Evolutionary conservation across 1,140 invertebrate genomes (phyloP), one percentile per base, ranked within the genome.

Genomic region (Steinernema feltiae): DNA sequence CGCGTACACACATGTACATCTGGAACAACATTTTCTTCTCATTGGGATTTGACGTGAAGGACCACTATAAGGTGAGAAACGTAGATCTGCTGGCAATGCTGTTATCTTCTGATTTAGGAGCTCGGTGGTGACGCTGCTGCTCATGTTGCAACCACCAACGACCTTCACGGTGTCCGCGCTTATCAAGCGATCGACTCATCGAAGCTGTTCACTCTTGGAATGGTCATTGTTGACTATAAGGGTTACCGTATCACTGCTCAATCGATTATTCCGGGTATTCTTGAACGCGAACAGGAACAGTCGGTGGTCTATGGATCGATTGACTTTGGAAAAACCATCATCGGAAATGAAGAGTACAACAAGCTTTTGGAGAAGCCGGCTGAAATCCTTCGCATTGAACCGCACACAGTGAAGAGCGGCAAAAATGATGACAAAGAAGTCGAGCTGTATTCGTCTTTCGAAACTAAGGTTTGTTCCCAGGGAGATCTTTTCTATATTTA

Each of bases 11-110:
- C 88, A 99, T 99, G 97, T 99, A 97, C 85, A 99, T 99, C 74
- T 99, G 97, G 97, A 99, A 99, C 87, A 99, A 99, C 86, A 99
- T 99, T 80, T 99, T 99, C 89, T 98, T 99, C 87, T 97, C 94
- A 21, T 90, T 99, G 18, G 97, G 96, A 7, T 99, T 99, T 87
- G 97, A 99, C 89, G 95, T 99, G 0, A 91, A 95, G 74, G 97
- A 99, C 88, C 97, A 99, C 88, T 99, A 99, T 87, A 98, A 98
- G 88, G 95, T 98, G 82, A 30, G 95, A 95, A 2, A 95, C 95
- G 89, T 92, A 95, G 0, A 1, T 69, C 32, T 29, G 21, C 30
- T 30, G 75, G 78, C 21, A 53, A 72, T 35, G 24, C 75, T 15
- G 30, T 73, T 46, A 74, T 75, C 0, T 30, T n/a, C n/a, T n/a